Evolutionary conservation across 1,140 invertebrate species (phyloP), one percentile per base, ranked within the genome.

Genomic region (Musca domestica): DNA sequence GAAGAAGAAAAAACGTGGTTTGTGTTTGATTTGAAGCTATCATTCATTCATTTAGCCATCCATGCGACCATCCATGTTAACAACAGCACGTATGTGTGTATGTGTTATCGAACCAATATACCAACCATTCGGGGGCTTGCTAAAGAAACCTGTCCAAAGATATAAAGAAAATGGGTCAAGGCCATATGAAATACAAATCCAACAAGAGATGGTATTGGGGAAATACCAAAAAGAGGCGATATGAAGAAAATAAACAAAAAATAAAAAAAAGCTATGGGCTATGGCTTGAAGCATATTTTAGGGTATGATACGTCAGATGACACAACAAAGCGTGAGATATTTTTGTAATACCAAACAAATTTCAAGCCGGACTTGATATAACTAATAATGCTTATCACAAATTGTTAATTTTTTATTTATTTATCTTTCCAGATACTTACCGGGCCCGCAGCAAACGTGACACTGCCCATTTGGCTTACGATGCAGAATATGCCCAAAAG

Each of bases 401-500:
- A 19, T 22, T 54, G 47, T 68, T 34, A 68, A 52, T 17, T 51
- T 64, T 41, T 48, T 49, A 51, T 64, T n/a, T n/a, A n/a, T n/a
- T 14, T 46, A 22, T 70, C 34, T 61, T 14, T 81, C 19, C 76
- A 91, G 89, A 83, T 77, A 91, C 89, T 4, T 91, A 91, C 71
- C 81, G 80, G 47, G 83, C 81, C 65, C 84, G 87, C 66, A 76
- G 77, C 10, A 84, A 82, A 72, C 82, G 87, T 68, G 73, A 78
- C 19, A 80, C 72, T 12, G 54, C 77, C 6, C 71, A 77, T 0
- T 72, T 76, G 2, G 82, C 86, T 63, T 81, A 88, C 12, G 85
- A 89, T 72, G 83, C 87, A 23, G 81, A 76, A 12, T 82, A 88
- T 74, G 85, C 88, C 3, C 88, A 90, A 74, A 89, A 89, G 75